Evolutionary conservation across 2,113 vertebrate species (phyloP).

Genomic region (Anser cygnoides): DNA sequence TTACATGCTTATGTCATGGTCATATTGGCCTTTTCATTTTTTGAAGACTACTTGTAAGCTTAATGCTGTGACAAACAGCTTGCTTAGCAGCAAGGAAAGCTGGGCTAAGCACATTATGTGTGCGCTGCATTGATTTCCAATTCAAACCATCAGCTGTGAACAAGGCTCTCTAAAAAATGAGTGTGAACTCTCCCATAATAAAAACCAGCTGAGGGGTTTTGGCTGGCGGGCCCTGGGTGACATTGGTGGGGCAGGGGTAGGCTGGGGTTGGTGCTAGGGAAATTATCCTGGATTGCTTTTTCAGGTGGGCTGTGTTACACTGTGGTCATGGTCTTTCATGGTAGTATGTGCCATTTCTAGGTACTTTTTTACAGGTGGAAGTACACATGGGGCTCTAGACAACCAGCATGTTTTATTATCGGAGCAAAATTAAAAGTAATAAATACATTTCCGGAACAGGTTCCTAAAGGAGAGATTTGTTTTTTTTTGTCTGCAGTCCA

Average conservation of each 20-base stretch:
- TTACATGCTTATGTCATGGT: neutral
- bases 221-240: neutral
- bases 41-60: neutral
- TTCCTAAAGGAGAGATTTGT: neutral
- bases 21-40: neutral
- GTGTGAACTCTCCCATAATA: fast-evolving
- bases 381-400: neutral
- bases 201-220: neutral
- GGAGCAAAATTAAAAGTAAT: neutral
- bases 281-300: fast-evolving
- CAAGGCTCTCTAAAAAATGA: fast-evolving
- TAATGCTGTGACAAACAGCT: neutral
- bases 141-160: neutral
- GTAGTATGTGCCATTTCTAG: fast-evolving
- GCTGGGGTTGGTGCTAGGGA: too few relatives aligned
- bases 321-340: fast-evolving
- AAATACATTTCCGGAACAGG: neutral
- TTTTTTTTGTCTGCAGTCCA: neutral
- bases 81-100: neutral
- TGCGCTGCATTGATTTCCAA: neutral
- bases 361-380: neutral
- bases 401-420: fast-evolving
- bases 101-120: neutral
- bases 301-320: neutral
- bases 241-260: neutral